Evolutionary conservation across 2,113 vertebrate species (phyloP).

Genomic region (Cettia cetti): DNA sequence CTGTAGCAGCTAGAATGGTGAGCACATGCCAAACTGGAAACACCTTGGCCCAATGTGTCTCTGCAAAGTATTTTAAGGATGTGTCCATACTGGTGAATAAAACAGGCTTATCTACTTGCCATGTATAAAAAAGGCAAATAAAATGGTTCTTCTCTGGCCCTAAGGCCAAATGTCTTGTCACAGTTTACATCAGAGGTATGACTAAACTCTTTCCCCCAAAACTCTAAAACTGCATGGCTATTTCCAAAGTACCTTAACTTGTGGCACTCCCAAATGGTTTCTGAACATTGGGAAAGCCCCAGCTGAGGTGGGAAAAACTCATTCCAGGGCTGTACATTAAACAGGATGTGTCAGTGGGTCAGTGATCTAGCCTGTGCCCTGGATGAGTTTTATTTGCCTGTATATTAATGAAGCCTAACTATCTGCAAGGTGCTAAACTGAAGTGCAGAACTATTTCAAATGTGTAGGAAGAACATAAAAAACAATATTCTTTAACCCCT

Average conservation of each 20-base stretch:
- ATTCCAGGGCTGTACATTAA: background rate
- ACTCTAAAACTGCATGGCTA: accelerated
- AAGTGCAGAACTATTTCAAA: background rate
- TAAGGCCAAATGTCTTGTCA: background rate
- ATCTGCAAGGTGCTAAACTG: background rate
- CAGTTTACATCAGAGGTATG: background rate
- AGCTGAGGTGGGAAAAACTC: background rate
- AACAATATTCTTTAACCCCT: background rate
- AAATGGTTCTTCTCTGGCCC: background rate
- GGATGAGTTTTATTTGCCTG: background rate
- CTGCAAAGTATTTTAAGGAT: background rate
- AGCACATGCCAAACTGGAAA: background rate
- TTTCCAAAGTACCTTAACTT: background rate
- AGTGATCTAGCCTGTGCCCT: background rate
- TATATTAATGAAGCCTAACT: background rate
- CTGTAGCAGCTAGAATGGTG: background rate
- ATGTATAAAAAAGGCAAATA: background rate
- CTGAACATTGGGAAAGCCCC: background rate
- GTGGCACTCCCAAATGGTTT: background rate
- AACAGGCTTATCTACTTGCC: background rate
- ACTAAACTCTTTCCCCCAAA: background rate
- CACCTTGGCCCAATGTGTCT: background rate
- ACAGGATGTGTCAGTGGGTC: accelerated
- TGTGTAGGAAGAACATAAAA: background rate
- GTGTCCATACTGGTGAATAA: background rate